A percentile compares a stretch with the other conserved stretches of the same genome.
phyloP scores from a whole-genome alignment of 2,797 vertebrate genomes.

The Gila robusta region DNA sequence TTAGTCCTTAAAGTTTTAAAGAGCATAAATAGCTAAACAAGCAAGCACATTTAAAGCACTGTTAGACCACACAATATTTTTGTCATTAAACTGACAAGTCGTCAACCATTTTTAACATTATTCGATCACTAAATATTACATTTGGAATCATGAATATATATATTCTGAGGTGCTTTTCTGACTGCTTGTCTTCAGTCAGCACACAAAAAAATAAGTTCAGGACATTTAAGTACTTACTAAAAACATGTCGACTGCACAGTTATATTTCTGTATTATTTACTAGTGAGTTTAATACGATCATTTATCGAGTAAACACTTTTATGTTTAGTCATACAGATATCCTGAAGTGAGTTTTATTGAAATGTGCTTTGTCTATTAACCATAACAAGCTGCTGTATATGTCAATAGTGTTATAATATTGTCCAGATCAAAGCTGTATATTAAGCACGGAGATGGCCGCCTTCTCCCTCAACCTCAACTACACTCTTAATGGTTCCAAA shows the following conservation, averaged over 20 bases:
- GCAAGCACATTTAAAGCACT: constrained; percentile 38
- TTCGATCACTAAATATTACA: constrained; percentile 40
- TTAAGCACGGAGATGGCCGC: not conserved
- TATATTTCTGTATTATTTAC: constrained; percentile 34
- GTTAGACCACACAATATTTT: constrained; percentile 47
- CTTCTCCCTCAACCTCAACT: not conserved
- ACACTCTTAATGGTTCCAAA: not conserved
- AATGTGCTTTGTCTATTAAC: constrained; percentile 48
- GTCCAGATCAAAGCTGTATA: not conserved
- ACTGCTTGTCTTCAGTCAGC: not conserved
- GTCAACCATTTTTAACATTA: not conserved
- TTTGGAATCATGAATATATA: constrained; percentile 23
- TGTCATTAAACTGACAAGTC: constrained; percentile 46
- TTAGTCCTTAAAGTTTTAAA: constrained; percentile 22
- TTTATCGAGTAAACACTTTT: constrained; percentile 21
- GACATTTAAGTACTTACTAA: constrained; percentile 41
- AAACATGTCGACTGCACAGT: constrained; percentile 47
- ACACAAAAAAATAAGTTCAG: constrained; percentile 9
- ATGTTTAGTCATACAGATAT: not conserved
- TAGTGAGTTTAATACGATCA: constrained; percentile 4
- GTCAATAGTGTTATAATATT: not conserved
- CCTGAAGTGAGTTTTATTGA: not conserved
- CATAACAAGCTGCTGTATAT: not conserved
- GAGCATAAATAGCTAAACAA: constrained; percentile 24
- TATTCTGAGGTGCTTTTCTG: constrained; percentile 6